Base-by-base conservation (phyloP, 2,797 vertebrate genomes). In the Chelon labrosus region DNA sequence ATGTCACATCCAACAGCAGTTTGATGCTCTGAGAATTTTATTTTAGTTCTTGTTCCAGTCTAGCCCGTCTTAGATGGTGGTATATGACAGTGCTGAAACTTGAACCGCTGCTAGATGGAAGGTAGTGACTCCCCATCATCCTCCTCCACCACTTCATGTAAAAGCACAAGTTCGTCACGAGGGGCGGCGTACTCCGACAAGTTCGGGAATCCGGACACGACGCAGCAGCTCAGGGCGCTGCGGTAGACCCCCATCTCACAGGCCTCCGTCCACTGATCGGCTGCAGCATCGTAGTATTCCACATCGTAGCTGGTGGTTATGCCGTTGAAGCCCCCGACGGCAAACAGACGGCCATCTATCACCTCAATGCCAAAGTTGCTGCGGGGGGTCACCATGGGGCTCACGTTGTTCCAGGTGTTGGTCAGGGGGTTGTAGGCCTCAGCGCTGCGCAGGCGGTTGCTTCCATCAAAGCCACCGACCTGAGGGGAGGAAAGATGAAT, bases 301-400 rank as follows among this genome's bases (percentile, higher is more conserved):
- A 93, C 94, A 0, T 65, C 10, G 7, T 3, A 27, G 19, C 25
- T 69, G 12, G 72, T 79, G 60, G 37, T 25, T 2, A 37, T 1
- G 31, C 82, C 81, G 0, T 73, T 62, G 62, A 66, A 81, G 25
- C 88, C 91, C 0, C 88, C 89, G 0, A 94, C 93, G 41, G 47
- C 90, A 44, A 85, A 88, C 42, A 94, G 27, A 0, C 6, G 27
- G 7, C 75, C 37, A 0, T 92, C 93, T 6, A 97, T 75, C 35
- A 96, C 95, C 51, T 87, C 96, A 0, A 96, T 95, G 67, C 96
- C 96, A 17, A 98, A 98, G 89, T 96, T 96, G 83, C 96, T 97
- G 59, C 96, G 95, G 0, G 94, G 89, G 0, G 79, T 95, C 13
- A 91, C 75, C 97, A 97, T 97, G n/a, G 83, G 54, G 41, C 92